A percentile compares a stretch with the other conserved stretches of the same genome.
phyloP scores from a whole-genome alignment of 2,797 vertebrate genomes.

The Propithecus deckenii region DNA sequence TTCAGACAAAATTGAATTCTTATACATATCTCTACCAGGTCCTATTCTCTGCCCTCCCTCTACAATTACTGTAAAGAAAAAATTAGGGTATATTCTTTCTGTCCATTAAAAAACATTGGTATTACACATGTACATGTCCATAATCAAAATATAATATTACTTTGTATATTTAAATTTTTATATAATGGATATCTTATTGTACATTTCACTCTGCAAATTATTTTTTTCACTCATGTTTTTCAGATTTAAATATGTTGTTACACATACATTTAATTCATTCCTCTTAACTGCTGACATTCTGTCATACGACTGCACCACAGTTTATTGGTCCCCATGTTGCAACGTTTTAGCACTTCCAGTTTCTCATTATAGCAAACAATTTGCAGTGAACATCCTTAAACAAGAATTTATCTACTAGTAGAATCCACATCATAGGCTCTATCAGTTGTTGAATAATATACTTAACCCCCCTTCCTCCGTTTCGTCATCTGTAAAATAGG shows the following conservation, averaged over 20 bases:
- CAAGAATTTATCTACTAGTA: not conserved
- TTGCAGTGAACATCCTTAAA: not conserved
- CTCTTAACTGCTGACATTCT: not conserved
- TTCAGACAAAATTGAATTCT: not conserved
- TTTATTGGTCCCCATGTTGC: not conserved
- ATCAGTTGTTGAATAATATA: not conserved
- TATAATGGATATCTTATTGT: not conserved
- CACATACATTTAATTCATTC: not conserved
- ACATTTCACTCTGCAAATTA: not conserved
- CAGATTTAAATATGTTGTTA: not conserved
- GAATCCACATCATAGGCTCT: not conserved
- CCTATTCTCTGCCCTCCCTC: not conserved
- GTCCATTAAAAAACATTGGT: not conserved
- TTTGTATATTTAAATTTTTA: not conserved
- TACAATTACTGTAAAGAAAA: not conserved
- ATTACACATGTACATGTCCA: not conserved
- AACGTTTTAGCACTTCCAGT: not conserved
- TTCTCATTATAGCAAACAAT: not conserved
- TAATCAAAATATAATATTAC: not conserved
- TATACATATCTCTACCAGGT: not conserved
- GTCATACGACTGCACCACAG: not conserved
- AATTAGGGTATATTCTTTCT: not conserved
- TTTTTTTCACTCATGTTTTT: not conserved
- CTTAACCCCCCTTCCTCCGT: not conserved
- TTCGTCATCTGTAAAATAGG: not conserved